phyloP scores from a whole-genome alignment of 1,140 invertebrate genomes.

The Nasonia longicornis region DNA sequence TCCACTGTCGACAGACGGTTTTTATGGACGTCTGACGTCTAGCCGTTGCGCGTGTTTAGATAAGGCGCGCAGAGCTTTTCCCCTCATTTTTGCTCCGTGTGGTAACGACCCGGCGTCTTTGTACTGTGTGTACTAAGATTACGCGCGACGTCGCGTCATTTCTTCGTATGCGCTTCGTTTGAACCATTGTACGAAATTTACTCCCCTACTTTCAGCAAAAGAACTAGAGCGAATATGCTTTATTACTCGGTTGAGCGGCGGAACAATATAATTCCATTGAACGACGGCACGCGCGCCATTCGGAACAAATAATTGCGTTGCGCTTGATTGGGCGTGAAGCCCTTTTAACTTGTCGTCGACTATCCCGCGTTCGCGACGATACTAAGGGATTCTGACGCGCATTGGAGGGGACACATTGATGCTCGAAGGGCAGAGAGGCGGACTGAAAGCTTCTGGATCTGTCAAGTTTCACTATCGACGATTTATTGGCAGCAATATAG shows the following conservation, averaged over 20 bases:
- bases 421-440: not conserved
- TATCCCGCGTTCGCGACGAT: constrained; percentile 48
- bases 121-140: no score
- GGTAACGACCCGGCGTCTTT: no score
- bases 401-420: not conserved
- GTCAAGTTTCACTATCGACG: not conserved
- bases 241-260: not conserved
- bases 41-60: not conserved
- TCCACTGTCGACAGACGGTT: not conserved
- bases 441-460: not conserved
- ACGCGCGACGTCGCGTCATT: no score
- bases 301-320: constrained; percentile 59
- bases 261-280: constrained; percentile 18
- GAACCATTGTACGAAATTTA: not conserved
- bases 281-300: not conserved
- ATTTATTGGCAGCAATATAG: not conserved
- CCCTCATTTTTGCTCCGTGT: not conserved
- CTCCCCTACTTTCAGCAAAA: not conserved
- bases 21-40: constrained; percentile 1
- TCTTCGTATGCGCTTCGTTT: no score
- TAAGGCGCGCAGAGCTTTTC: not conserved
- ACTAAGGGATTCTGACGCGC: constrained; percentile 56
- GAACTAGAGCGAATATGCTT: not conserved
- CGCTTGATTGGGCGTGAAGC: constrained; percentile 49
- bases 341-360: constrained; percentile 60